Evolutionary conservation across 1,140 invertebrate genomes (phyloP).

Genomic region (Lepidurus apus): DNA sequence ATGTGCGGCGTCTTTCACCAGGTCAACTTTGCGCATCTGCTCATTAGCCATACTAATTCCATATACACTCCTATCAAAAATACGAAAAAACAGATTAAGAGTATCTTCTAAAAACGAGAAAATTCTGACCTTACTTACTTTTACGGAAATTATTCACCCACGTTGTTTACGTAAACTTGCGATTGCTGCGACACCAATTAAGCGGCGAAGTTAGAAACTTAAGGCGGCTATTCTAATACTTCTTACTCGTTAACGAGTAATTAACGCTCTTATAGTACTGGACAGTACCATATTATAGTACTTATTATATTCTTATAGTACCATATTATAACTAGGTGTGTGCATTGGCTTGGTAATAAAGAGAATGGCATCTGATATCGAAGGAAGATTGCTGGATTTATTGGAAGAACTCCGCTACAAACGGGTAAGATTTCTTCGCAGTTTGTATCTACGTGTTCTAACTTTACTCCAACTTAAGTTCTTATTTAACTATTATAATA

Average conservation of each 20-base stretch:
- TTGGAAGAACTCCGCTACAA: neutral
- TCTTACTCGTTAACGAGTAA: no score
- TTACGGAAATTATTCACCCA: neutral
- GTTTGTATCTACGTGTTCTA: no score
- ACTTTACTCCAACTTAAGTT: no score
- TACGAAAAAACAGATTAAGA: neutral
- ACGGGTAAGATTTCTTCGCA: neutral
- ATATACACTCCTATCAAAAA: neutral
- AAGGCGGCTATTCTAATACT: neutral
- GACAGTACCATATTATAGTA: no score
- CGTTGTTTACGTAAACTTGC: neutral
- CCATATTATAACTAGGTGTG: no score
- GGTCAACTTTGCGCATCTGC: constrained; percentile 54
- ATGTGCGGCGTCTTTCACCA: constrained; percentile 46
- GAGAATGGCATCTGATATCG: neutral
- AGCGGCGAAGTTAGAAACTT: no score
- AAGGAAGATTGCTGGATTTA: neutral
- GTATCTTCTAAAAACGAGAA: neutral
- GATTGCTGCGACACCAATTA: neutral
- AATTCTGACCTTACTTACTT: no score
- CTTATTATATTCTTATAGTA: no score
- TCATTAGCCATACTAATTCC: constrained; percentile 42
- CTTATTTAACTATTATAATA: neutral
- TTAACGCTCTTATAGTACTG: no score
- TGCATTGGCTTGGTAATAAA: no score